Evolutionary conservation across 2,113 vertebrate species (phyloP).

Genomic region (Rhinichthys klamathensis): DNA sequence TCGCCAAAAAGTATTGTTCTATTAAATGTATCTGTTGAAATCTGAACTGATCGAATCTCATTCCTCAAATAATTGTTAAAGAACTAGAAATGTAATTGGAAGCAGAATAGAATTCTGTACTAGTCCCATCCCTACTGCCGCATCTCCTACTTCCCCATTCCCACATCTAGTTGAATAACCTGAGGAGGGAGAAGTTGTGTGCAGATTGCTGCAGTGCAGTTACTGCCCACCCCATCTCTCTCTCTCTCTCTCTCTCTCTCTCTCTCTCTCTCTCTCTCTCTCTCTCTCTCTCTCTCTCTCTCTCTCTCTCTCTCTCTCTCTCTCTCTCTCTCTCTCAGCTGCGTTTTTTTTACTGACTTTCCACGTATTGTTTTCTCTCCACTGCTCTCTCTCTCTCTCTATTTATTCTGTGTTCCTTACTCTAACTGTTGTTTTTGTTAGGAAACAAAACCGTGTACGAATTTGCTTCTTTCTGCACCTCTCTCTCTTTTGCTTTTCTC

Average conservation of each 20-base stretch:
- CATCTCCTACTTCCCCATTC: slow-evolving; percentile 9
- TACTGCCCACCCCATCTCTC: slow-evolving; percentile 25
- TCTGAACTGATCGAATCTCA: not conserved
- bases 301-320: slow-evolving; percentile 22
- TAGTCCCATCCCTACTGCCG: not conserved
- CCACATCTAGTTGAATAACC: slow-evolving; percentile 30
- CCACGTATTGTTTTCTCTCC: slow-evolving; percentile 24
- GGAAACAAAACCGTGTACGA: slow-evolving; percentile 57
- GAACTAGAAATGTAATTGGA: not conserved
- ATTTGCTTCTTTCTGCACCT: slow-evolving; percentile 17
- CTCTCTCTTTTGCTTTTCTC: slow-evolving; percentile 27
- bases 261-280: slow-evolving; percentile 23
- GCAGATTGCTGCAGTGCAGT: slow-evolving; percentile 55
- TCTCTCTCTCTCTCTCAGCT: slow-evolving; percentile 23
- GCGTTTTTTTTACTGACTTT: not conserved
- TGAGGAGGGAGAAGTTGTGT: slow-evolving; percentile 11
- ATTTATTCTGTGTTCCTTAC: slow-evolving; percentile 6
- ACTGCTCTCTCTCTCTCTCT: slow-evolving; percentile 1
- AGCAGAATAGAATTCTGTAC: not conserved
- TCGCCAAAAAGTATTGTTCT: not conserved
- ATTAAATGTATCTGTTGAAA: not conserved
- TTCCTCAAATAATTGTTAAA: too few relatives aligned
- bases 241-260: slow-evolving; percentile 10
- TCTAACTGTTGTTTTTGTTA: slow-evolving; percentile 56
- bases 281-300: slow-evolving; percentile 7